A percentile compares a stretch with the other conserved stretches of the same genome.
These are phyloP conservation scores for Cerceris ruficornis DNA, from an alignment of 2,888 invertebrate genomes.

Conservation along the genomic window DNA sequence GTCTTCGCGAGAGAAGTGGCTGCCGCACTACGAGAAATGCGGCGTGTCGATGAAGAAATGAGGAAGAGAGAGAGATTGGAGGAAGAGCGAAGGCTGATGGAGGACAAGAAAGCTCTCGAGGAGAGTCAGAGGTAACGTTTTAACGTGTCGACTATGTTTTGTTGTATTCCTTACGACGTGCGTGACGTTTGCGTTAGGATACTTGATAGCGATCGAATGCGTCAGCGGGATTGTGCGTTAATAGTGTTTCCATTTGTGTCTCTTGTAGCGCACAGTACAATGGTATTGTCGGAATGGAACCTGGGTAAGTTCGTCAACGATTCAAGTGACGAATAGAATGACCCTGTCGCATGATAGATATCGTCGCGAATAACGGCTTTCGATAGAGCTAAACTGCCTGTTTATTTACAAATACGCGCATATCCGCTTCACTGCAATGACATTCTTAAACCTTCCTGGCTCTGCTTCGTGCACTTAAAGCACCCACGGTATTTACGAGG, in stretches of 20 bases:
- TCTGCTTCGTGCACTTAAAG: background rate
- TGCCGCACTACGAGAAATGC: conserved; percentile 93
- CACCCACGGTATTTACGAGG: background rate
- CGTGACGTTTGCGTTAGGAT: conserved; percentile 20
- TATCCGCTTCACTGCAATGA: conserved; percentile 7
- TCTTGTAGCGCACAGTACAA: conserved; percentile 83
- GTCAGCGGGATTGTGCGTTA: conserved; percentile 53
- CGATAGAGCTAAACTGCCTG: conserved; percentile 9
- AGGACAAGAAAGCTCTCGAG: conserved; percentile 84
- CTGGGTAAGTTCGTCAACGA: conserved; percentile 81
- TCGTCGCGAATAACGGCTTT: conserved; percentile 36
- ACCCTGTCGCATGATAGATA: conserved; percentile 40
- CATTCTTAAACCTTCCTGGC: background rate
- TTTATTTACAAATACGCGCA: conserved; percentile 8
- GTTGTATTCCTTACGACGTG: conserved; percentile 1
- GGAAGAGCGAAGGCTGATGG: conserved; percentile 86
- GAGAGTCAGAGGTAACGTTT: conserved; percentile 85
- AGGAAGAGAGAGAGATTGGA: conserved; percentile 89
- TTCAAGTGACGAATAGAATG: conserved; percentile 46
- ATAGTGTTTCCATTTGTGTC: conserved; percentile 67
- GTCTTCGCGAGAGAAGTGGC: conserved; percentile 96
- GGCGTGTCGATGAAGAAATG: conserved; percentile 93
- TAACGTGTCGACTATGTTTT: background rate
- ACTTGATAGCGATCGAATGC: conserved; percentile 22
- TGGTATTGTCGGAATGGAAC: conserved; percentile 83